These are phyloP conservation scores for Macquaria australasica DNA, from an alignment of 2,113 vertebrate species.

Conservation along the genomic window DNA sequence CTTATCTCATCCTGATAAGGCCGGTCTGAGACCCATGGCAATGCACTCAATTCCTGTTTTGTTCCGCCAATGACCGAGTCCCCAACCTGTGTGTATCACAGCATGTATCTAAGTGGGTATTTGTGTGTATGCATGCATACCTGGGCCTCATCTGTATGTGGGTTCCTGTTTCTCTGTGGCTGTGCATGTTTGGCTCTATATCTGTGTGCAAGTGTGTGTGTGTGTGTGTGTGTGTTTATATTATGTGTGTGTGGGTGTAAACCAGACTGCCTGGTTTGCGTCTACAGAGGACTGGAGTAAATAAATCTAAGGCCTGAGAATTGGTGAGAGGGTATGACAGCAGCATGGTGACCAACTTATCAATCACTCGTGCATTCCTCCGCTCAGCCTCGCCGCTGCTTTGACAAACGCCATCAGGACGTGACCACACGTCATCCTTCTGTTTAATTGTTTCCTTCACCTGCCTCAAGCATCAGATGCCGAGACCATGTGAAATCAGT, in stretches of 20 bases:
- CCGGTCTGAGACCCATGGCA: conserved; percentile 31
- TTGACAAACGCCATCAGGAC: conserved; percentile 69
- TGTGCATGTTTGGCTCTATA: conserved; percentile 71
- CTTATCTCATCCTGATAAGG: conserved; percentile 55
- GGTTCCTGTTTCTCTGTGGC: conserved; percentile 75
- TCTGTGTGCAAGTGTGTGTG: conserved; percentile 73
- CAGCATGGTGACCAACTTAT: conserved; percentile 72
- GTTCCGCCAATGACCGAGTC: conserved; percentile 34
- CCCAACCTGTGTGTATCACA: conserved; percentile 23
- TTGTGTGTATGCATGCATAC: conserved; percentile 67
- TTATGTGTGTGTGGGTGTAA: conserved; percentile 67
- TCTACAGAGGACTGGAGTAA: conserved; percentile 76
- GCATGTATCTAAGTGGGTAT: conserved; percentile 12
- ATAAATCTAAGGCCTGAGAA: conserved; percentile 77
- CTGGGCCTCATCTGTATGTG: conserved; percentile 57
- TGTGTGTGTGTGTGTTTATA: conserved; percentile 72
- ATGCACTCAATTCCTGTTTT: conserved; percentile 52
- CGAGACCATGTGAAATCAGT: conserved; percentile 52
- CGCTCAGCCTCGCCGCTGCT: conserved; percentile 39
- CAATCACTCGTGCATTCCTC: conserved; percentile 80
- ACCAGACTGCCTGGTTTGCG: conserved; percentile 74
- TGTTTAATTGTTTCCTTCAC: conserved; percentile 83
- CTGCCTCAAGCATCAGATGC: conserved; percentile 67
- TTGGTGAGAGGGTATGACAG: conserved; percentile 72
- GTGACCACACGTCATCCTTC: conserved; percentile 69